Evolutionary conservation across 1,140 invertebrate genomes (phyloP).

Genomic region (Diabrotica virgifera): DNA sequence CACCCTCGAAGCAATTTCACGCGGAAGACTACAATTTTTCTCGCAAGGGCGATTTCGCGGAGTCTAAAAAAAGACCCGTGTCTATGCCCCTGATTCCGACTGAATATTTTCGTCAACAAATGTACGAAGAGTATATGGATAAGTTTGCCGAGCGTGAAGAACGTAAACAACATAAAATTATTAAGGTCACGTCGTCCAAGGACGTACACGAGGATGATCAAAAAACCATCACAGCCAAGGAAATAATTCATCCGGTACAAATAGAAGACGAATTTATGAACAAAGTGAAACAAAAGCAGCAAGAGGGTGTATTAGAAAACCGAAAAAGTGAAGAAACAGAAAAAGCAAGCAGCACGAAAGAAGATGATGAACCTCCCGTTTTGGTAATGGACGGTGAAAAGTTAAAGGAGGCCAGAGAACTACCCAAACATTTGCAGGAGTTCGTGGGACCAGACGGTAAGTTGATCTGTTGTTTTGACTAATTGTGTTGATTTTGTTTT

Average conservation of each 20-base stretch:
- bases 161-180: slow-evolving; percentile 71
- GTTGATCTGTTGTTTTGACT: slow-evolving; percentile 25
- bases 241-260: slow-evolving; percentile 52
- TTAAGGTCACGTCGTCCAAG: slow-evolving; percentile 59
- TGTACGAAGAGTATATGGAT: slow-evolving; percentile 79
- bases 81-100: slow-evolving; percentile 48
- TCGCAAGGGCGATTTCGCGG: slow-evolving; percentile 39
- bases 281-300: slow-evolving; percentile 57
- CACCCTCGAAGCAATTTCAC: slow-evolving; percentile 30
- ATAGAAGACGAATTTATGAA: slow-evolving; percentile 72
- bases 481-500: background rate
- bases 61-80: slow-evolving; percentile 24
- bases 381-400: slow-evolving; percentile 61
- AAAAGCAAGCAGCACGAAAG: slow-evolving; percentile 18
- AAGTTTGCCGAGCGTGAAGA: slow-evolving; percentile 76
- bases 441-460: slow-evolving; percentile 57
- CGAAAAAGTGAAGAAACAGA: slow-evolving; percentile 42
- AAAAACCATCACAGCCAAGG: slow-evolving; percentile 18
- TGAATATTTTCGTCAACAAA: slow-evolving; percentile 69
- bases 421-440: slow-evolving; percentile 73
- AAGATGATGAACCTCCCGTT: slow-evolving; percentile 47
- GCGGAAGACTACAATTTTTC: slow-evolving; percentile 41
- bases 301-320: slow-evolving; percentile 45
- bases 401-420: slow-evolving; percentile 57
- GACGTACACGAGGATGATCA: slow-evolving; percentile 13